These are phyloP conservation scores for Spermophilus dauricus DNA, from an alignment of 2,113 vertebrate genomes.

Conservation along the genomic window DNA sequence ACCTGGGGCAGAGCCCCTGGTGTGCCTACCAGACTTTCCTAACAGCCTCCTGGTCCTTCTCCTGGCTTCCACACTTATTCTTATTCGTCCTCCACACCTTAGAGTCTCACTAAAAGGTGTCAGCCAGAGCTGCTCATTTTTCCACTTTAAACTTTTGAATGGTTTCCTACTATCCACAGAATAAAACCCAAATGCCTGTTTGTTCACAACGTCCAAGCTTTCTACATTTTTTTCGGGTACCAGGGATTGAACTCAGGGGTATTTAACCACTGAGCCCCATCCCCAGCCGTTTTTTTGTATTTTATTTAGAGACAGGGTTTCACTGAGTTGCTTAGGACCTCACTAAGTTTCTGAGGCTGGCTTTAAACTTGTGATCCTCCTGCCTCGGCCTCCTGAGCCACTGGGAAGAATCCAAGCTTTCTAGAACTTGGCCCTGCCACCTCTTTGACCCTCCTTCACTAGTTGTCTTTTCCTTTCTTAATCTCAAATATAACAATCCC, in stretches of 20 bases:
- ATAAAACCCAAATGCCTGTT: not conserved
- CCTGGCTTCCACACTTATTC: not conserved
- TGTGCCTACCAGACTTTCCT: not conserved
- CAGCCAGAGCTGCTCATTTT: not conserved
- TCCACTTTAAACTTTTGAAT: not conserved
- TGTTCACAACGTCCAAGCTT: rapidly evolving
- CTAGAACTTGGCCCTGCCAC: too few relatives aligned
- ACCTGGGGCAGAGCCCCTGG: not conserved
- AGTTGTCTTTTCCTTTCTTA: not conserved
- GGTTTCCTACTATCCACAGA: rapidly evolving
- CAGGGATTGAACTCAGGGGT: too few relatives aligned
- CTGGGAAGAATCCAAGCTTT: not conserved
- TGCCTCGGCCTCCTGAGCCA: too few relatives aligned
- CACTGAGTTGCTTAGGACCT: too few relatives aligned
- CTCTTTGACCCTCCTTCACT: not conserved
- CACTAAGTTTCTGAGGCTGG: too few relatives aligned
- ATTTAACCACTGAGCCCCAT: too few relatives aligned
- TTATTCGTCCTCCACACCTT: not conserved
- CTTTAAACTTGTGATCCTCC: too few relatives aligned
- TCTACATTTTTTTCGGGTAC: too few relatives aligned
- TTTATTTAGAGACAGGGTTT: too few relatives aligned
- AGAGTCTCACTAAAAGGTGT: not conserved
- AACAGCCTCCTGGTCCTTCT: not conserved
- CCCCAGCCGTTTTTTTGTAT: too few relatives aligned
- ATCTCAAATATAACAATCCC: not conserved